Evolutionary conservation across 2,888 invertebrate species (phyloP).

Genomic region (Monoplex corrugatus): DNA sequence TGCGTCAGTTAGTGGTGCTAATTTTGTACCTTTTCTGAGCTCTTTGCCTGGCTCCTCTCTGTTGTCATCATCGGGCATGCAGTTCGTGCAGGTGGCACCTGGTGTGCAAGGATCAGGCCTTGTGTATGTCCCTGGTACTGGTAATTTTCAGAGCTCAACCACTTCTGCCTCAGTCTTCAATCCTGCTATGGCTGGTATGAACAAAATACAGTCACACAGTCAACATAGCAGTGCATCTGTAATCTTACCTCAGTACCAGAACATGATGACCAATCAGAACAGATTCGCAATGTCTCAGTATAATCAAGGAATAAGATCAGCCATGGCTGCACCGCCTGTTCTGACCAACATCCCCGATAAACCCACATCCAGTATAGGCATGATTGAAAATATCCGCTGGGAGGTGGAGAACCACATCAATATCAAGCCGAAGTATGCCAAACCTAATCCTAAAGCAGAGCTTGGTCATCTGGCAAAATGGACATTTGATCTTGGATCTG

Average conservation of each 20-base stretch:
- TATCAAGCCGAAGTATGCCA: conserved; percentile 59
- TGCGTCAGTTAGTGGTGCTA: not conserved
- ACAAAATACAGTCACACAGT: not conserved
- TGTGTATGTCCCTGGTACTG: conserved; percentile 30
- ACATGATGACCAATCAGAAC: conserved; percentile 35
- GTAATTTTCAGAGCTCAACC: not conserved
- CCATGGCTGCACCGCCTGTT: not conserved
- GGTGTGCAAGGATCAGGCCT: conserved; percentile 14
- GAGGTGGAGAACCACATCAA: conserved; percentile 68
- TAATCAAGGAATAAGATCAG: not conserved
- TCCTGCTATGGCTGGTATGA: not conserved
- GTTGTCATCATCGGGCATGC: conserved; percentile 32
- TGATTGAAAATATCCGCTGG: conserved; percentile 71
- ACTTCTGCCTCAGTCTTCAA: not conserved
- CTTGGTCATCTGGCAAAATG: conserved; percentile 87
- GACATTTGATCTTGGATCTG: conserved; percentile 94
- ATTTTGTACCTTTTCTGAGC: not conserved
- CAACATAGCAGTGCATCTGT: not conserved
- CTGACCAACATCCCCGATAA: conserved; percentile 54
- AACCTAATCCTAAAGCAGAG: conserved; percentile 68
- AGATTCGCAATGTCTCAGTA: conserved; percentile 6
- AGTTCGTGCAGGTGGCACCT: conserved; percentile 10
- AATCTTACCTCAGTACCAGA: conserved; percentile 16
- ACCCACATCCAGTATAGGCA: conserved; percentile 70
- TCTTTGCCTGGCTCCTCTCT: conserved; percentile 5